These are phyloP conservation scores for Orthosia gracilis DNA, from an alignment of 2,888 invertebrate genomes.

Conservation along the genomic window DNA sequence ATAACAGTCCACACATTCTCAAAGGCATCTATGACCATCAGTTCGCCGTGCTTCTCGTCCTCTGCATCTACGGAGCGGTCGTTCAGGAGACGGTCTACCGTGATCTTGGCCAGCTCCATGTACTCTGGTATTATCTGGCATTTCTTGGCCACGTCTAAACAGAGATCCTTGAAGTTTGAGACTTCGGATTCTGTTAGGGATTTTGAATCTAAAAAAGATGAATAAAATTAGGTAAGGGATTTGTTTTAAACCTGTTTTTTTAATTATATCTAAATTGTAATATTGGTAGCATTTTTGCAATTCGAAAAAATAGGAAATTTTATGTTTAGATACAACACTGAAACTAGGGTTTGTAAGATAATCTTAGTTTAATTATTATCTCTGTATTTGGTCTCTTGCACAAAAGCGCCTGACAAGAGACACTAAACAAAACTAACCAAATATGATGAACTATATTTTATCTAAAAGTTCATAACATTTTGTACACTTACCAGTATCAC, in stretches of 20 bases:
- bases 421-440: too few relatives aligned
- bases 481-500: too few relatives aligned
- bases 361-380: too few relatives aligned
- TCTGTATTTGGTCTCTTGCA: too few relatives aligned
- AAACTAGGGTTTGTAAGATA: too few relatives aligned
- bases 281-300: not conserved
- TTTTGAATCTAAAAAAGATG: constrained; percentile 73
- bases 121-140: constrained; percentile 89
- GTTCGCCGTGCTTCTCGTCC: constrained; percentile 63
- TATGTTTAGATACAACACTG: too few relatives aligned
- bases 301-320: too few relatives aligned
- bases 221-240: too few relatives aligned
- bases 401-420: too few relatives aligned
- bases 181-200: constrained; percentile 81
- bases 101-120: constrained; percentile 85
- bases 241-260: not conserved
- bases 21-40: constrained; percentile 81
- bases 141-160: constrained; percentile 82
- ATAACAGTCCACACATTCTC: constrained; percentile 85
- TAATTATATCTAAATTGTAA: too few relatives aligned
- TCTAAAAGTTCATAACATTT: too few relatives aligned
- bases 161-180: constrained; percentile 82
- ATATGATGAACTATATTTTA: too few relatives aligned
- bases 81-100: constrained; percentile 77
- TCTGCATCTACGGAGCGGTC: constrained; percentile 56